A percentile compares a stretch with the other conserved stretches of the same genome.
Evolutionary conservation across 2,888 invertebrate species (phyloP).

Genomic region (Cephonodes hylas): DNA sequence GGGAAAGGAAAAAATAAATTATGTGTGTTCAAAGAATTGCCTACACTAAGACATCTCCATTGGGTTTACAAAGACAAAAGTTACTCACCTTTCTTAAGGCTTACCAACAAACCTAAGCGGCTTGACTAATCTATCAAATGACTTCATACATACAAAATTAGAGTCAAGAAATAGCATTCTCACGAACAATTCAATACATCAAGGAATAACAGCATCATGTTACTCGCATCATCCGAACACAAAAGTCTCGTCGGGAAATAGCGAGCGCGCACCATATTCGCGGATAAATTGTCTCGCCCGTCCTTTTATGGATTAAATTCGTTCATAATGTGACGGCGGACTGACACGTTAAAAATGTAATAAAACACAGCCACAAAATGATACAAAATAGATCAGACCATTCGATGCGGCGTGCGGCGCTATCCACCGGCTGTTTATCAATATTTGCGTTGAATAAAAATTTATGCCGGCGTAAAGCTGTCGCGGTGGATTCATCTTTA

Average conservation of each 20-base stretch:
- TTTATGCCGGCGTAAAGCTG: not conserved
- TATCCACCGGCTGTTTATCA: not conserved
- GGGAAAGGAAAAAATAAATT: too few species aligned
- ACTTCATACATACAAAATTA: too few species aligned
- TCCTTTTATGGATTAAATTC: slow-evolving; percentile 19
- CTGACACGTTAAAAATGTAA: slow-evolving; percentile 35
- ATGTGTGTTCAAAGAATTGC: too few species aligned
- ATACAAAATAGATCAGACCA: slow-evolving; percentile 33
- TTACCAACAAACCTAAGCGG: too few species aligned
- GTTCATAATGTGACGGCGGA: slow-evolving; percentile 32
- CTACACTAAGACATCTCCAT: too few species aligned
- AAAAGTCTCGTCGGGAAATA: not conserved
- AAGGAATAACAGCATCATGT: too few species aligned
- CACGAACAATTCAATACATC: too few species aligned
- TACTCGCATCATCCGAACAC: not conserved
- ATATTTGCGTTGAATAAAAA: not conserved
- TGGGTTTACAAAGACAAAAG: too few species aligned
- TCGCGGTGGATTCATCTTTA: not conserved
- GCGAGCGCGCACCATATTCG: not conserved
- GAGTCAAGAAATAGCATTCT: too few species aligned
- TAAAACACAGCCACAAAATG: slow-evolving; percentile 39
- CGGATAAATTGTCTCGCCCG: slow-evolving; percentile 7
- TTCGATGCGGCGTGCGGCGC: slow-evolving; percentile 12
- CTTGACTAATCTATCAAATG: too few species aligned
- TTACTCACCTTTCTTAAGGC: too few species aligned